These are phyloP conservation scores for Nemotelus pantherinus DNA, from an alignment of 2,888 invertebrate genomes.

Conservation along the genomic window DNA sequence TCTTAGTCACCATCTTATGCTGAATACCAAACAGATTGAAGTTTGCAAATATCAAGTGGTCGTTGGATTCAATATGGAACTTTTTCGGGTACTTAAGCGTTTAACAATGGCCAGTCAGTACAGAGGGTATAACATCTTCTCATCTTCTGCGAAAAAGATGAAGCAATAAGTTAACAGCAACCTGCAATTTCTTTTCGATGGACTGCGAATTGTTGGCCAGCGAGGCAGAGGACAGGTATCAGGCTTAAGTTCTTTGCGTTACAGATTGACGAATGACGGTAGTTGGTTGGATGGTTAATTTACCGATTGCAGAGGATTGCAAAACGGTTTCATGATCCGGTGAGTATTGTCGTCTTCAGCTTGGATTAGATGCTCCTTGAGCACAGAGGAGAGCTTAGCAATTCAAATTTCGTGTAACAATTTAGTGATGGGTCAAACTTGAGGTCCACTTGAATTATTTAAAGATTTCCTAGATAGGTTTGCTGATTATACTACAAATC, in stretches of 20 bases:
- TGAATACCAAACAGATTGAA: neutral
- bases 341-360: slow-evolving; percentile 7
- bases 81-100: slow-evolving; percentile 9
- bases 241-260: slow-evolving; percentile 2
- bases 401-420: slow-evolving; percentile 15
- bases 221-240: neutral
- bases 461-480: slow-evolving; percentile 17
- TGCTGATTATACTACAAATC: neutral
- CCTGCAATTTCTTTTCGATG: slow-evolving; percentile 39
- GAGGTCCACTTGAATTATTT: slow-evolving; percentile 46
- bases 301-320: slow-evolving; percentile 10
- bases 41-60: slow-evolving; percentile 31
- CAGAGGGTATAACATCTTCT: slow-evolving; percentile 23
- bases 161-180: slow-evolving; percentile 35
- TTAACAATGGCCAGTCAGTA: neutral
- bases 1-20: slow-evolving; percentile 1
- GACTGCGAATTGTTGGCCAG: neutral
- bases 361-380: slow-evolving; percentile 1
- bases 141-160: slow-evolving; percentile 26
- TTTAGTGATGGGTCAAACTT: slow-evolving; percentile 45
- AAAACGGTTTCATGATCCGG: slow-evolving; percentile 3
- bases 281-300: neutral
- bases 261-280: neutral
- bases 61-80: slow-evolving; percentile 19
- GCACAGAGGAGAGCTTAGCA: neutral